Evolutionary conservation across 2,888 invertebrate genomes (phyloP).

Genomic region (Chorisops tibialis): DNA sequence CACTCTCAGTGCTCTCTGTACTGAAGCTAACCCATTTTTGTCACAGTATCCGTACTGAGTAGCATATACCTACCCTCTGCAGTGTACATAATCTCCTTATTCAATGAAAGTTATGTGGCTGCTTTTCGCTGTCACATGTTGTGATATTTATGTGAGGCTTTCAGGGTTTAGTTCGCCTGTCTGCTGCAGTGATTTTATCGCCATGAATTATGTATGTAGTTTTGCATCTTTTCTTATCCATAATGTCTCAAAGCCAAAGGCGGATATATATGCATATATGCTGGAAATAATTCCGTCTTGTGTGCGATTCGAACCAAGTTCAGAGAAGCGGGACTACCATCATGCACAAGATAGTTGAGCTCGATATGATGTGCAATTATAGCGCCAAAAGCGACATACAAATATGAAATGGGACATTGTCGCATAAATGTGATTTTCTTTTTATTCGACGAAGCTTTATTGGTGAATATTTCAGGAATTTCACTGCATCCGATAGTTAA

Average conservation of each 20-base stretch:
- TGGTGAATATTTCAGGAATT: no score
- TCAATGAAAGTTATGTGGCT: constrained; percentile 41
- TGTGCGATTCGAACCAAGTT: not conserved
- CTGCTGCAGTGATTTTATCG: constrained; percentile 40
- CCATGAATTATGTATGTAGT: constrained; percentile 38
- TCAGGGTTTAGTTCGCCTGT: constrained; percentile 39
- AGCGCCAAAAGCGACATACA: constrained; percentile 11
- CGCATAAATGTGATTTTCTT: no score
- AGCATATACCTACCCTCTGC: constrained; percentile 25
- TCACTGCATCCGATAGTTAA: no score
- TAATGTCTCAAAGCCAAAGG: constrained; percentile 23
- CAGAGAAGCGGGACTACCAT: not conserved
- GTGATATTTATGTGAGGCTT: constrained; percentile 41
- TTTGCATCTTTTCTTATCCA: constrained; percentile 28
- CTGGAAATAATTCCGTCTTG: constrained; percentile 2
- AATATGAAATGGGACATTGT: constrained; percentile 3
- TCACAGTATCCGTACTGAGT: constrained; percentile 11
- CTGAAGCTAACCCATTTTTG: constrained; percentile 21
- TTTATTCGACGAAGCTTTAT: no score
- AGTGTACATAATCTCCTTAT: constrained; percentile 34
- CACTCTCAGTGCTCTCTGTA: not conserved
- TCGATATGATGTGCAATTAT: constrained; percentile 22
- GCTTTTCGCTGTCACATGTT: constrained; percentile 41
- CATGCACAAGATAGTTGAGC: constrained; percentile 9
- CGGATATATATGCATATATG: constrained; percentile 3